These are phyloP conservation scores for Argyresthia albistria DNA, from an alignment of 2,888 invertebrate genomes.

Conservation along the genomic window DNA sequence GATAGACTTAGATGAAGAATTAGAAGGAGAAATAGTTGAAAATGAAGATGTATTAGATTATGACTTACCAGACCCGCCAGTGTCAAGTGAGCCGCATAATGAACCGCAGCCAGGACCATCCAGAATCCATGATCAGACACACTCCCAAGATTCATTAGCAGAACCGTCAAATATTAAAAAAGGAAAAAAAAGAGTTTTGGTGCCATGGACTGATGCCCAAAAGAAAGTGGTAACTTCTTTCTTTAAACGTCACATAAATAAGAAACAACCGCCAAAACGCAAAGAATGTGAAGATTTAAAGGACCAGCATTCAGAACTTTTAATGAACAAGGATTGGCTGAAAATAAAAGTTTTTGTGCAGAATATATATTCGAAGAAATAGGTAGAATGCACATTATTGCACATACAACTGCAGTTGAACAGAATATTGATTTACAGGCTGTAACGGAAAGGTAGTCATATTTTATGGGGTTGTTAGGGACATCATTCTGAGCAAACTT, in stretches of 20 bases:
- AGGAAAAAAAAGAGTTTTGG: slow-evolving; percentile 14
- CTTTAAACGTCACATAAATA: slow-evolving; percentile 18
- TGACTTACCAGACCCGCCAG: not conserved
- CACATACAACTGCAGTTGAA: too few relatives aligned
- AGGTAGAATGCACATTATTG: too few relatives aligned
- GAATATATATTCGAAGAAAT: slow-evolving; percentile 6
- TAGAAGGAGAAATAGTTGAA: slow-evolving; percentile 13
- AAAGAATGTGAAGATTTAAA: slow-evolving; percentile 16
- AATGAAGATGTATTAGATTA: slow-evolving; percentile 11
- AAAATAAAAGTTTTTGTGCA: slow-evolving; percentile 21
- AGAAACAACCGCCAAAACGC: slow-evolving; percentile 2
- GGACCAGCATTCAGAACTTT: slow-evolving; percentile 11
- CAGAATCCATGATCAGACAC: not conserved
- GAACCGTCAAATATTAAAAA: not conserved
- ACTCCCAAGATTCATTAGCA: not conserved
- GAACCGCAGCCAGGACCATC: not conserved
- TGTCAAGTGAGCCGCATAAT: not conserved
- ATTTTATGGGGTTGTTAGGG: too few relatives aligned
- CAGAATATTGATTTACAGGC: too few relatives aligned
- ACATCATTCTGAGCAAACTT: too few relatives aligned
- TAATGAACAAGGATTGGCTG: slow-evolving; percentile 20
- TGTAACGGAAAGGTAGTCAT: too few relatives aligned
- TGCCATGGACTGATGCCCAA: slow-evolving; percentile 20
- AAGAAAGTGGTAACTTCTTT: slow-evolving; percentile 12
- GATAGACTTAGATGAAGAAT: slow-evolving; percentile 18